A percentile compares a stretch with the other conserved stretches of the same genome.
Evolutionary conservation across 2,888 invertebrate species (phyloP).

Genomic region (Ophion costatus): DNA sequence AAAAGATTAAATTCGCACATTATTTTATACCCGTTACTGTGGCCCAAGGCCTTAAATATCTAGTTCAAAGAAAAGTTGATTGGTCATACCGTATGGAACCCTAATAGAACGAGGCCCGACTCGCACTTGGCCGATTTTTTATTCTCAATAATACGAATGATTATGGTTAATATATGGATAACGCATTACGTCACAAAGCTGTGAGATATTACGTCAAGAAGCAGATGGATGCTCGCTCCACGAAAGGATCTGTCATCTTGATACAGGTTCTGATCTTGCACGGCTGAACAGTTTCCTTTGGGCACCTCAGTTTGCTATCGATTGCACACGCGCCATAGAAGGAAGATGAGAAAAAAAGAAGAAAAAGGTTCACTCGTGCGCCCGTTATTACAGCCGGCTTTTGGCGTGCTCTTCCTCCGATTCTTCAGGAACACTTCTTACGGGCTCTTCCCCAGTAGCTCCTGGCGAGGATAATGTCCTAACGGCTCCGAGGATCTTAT

Average conservation of each 20-base stretch:
- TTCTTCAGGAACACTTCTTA: constrained; percentile 36
- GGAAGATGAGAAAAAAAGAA: constrained; percentile 31
- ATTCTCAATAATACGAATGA: background rate
- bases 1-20: too few species aligned
- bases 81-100: too few species aligned
- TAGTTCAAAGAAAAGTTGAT: too few species aligned
- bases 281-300: constrained; percentile 45
- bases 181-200: background rate
- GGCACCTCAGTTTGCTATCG: constrained; percentile 50
- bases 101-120: too few species aligned
- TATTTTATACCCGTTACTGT: too few species aligned
- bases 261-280: constrained; percentile 45
- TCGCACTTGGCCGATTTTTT: background rate
- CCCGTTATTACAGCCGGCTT: constrained; percentile 61
- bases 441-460: constrained; percentile 50
- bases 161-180: background rate
- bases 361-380: constrained; percentile 30
- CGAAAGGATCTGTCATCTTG: constrained; percentile 21
- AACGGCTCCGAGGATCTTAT: constrained; percentile 69
- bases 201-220: background rate
- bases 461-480: constrained; percentile 61
- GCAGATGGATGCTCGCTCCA: constrained; percentile 16
- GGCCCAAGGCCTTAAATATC: too few species aligned
- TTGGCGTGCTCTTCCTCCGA: constrained; percentile 42
- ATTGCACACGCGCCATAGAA: constrained; percentile 13